Evolutionary conservation across 2,888 invertebrate genomes (phyloP), one percentile per base, ranked within the genome.

Genomic region (Callyntrura sp.): DNA sequence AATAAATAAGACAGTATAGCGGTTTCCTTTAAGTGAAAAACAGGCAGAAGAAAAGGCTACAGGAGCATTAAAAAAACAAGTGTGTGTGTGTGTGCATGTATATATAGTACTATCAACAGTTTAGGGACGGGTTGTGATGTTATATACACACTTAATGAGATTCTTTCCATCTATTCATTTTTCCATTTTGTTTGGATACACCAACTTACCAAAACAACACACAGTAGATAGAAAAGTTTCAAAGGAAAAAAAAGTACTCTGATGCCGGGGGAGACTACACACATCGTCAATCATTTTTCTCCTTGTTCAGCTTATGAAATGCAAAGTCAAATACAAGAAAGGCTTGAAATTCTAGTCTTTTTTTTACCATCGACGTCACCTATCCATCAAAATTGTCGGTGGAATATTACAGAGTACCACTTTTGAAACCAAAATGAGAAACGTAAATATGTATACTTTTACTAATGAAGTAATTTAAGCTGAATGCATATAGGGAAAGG

Each of bases 381-480:
- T n/a, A 57, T 57, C 57, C 57, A 57, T 57, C 57, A 57, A 57
- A 57, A 57, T n/a, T 17, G 35, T 35, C 35, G 35, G 35, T 35
- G 35, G 14, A 14, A 12, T 65, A 25, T 65, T 65, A 65, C n/a
- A 48, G 3, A 35, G 35, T 35, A 35, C 6, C 35, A 35, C 35
- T 35, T 65, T 28, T 28, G 11, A 12, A 65, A 65, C 14, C 0
- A 14, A 35, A 65, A 62, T 62, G 23, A 28, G 14, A 25, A 65
- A n/a, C n/a, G n/a, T 4, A 28, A 12, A 65, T 11, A 35, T 28
- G 9, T 28, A 3, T 28, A 4, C 28, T 65, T 65, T 65, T 65
- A 65, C 35, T 65, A 11, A 17, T 28, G 65, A 65, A 65, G 35
- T n/a, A 65, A 65, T 65, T 65, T 65, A 25, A 65, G 28, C 65